phyloP scores from a whole-genome alignment of 2,113 vertebrate species.

The Gambusia holbrooki region DNA sequence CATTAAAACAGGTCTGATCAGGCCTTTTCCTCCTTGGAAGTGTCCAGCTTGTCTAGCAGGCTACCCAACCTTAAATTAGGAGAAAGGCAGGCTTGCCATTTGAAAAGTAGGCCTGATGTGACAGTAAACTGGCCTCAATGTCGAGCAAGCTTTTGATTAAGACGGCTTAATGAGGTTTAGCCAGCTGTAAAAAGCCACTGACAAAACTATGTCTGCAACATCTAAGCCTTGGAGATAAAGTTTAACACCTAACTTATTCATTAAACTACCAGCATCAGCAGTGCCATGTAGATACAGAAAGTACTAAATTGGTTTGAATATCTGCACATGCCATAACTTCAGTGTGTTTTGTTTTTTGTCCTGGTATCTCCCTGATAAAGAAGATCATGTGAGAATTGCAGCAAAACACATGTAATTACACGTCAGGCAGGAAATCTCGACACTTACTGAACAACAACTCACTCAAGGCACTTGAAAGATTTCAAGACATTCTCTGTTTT shows the following conservation, averaged over 20 bases:
- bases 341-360: no score
- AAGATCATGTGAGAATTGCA: conserved; percentile 17
- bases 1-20: conserved; percentile 21
- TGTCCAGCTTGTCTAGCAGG: conserved; percentile 15
- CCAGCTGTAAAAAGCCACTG: conserved; percentile 25
- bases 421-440: background rate
- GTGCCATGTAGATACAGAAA: background rate
- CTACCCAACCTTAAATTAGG: conserved; percentile 7
- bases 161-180: conserved; percentile 66
- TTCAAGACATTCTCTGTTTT: conserved; percentile 13
- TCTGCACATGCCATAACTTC: background rate
- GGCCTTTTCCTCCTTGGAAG: conserved; percentile 10
- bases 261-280: conserved; percentile 8
- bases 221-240: conserved; percentile 5
- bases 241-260: conserved; percentile 18
- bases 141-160: conserved; percentile 64
- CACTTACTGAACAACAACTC: conserved; percentile 15
- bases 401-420: conserved; percentile 32
- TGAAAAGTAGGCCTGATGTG: conserved; percentile 34
- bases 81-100: conserved; percentile 14
- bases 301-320: background rate
- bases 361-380: background rate
- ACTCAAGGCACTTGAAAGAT: conserved; percentile 11
- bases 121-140: conserved; percentile 35
- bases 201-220: conserved; percentile 26